Evolutionary conservation across 2,888 invertebrate species (phyloP).

Genomic region (Micoletzkya japonica): DNA sequence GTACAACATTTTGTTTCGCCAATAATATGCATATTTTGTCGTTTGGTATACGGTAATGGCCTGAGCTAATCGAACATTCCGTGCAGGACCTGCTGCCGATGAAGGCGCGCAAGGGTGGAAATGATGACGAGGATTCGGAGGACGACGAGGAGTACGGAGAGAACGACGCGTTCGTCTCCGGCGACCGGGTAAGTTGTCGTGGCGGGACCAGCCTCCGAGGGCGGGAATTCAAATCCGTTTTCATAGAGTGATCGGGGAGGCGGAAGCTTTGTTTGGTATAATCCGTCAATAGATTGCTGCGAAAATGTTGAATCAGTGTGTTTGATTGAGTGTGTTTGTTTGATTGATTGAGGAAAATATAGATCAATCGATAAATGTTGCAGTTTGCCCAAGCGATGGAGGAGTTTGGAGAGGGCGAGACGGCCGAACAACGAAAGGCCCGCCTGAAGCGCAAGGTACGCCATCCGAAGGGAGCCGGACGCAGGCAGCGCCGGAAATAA

Average conservation of each 20-base stretch:
- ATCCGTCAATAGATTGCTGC: too few relatives aligned
- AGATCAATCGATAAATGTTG: too few relatives aligned
- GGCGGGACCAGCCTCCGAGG: too few relatives aligned
- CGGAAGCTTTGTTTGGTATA: too few relatives aligned
- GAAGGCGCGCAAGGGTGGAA: constrained; percentile 6
- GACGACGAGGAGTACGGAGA: constrained; percentile 14
- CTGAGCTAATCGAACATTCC: not conserved
- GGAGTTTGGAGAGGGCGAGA: constrained; percentile 43
- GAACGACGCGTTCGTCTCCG: constrained; percentile 25
- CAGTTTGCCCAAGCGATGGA: constrained; percentile 49
- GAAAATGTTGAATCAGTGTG: constrained; percentile 2
- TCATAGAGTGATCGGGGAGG: too few relatives aligned
- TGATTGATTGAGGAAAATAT: too few relatives aligned
- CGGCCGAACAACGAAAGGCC: constrained; percentile 2
- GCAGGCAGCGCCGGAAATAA: not conserved
- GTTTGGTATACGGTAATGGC: not conserved
- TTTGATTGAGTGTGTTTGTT: not conserved
- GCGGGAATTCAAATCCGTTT: too few relatives aligned
- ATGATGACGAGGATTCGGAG: constrained; percentile 1
- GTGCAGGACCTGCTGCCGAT: not conserved
- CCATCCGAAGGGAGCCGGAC: not conserved
- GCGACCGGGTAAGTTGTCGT: constrained; percentile 6
- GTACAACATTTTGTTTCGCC: too few relatives aligned
- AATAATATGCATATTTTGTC: too few relatives aligned
- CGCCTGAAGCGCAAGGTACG: constrained; percentile 13